Evolutionary conservation across 2,113 vertebrate species (phyloP), one percentile per base, ranked within the genome.

Genomic region (Trematomus loennbergii): DNA sequence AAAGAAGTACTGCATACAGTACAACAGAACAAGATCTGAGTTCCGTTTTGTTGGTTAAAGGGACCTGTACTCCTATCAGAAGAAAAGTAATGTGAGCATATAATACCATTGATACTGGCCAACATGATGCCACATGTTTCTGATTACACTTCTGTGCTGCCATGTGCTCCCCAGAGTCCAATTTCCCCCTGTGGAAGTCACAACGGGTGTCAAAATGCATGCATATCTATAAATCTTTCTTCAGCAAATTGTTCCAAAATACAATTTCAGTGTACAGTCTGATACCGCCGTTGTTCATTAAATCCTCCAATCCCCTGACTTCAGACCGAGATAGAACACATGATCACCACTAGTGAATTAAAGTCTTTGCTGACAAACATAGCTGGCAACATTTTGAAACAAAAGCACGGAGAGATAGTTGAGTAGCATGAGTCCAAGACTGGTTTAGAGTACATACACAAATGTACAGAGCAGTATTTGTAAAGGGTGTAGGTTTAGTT

Each of bases 311-410:
- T 70, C 33, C 25, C 48, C 55, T 61, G 64, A 73, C 49, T 71
- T 66, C 20, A 71, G 54, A 79, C 55, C 48, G 33, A 66, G 63
- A 58, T 33, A 67, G 55, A 85, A 65, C 49, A 15, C 52, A 33
- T 62, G 73, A 67, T 61, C 45, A 9, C 17, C 13, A 2, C 49
- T 3, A 1, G 18, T 20, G 61, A 65, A 70, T 60, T 46, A 36
- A 85, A 73, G 40, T 85, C 62, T 72, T 50, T 6, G n/a, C 72
- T 63, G 36, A 69, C 15, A 79, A 79, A 78, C 70, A 55, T 43
- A 61, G 45, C 45, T 48, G 62, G 36, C 22, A 49, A 15, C 70
- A 60, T 50, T 22, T 22, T 49, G 33, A 36, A 10, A 78, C 54
- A 50, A 10, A 54, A 54, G 66, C 40, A 22, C 2, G 22, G 22